Evolutionary conservation across 1,140 invertebrate species (phyloP), one percentile per base, ranked within the genome.

Genomic region (Arion vulgaris): DNA sequence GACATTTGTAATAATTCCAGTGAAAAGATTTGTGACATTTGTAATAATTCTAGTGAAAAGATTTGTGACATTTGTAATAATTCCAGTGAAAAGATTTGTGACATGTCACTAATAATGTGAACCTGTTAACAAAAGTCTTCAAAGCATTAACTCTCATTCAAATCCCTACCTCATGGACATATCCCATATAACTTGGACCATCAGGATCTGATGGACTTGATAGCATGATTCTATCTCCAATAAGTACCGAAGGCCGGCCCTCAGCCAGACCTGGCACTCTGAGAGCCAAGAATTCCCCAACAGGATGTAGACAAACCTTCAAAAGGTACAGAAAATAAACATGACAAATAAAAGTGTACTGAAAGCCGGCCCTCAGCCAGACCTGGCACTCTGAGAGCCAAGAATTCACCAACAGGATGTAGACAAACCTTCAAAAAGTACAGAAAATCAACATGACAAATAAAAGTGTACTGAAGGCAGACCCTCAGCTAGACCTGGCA

Each of bases 361-460:
- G 96, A 97, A 2, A 97, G 97, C 72, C 97, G 94, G 86, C 94
- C 95, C 91, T 98, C 97, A 74, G 94, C 93, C 19, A 98, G 92
- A 80, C 96, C 96, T 73, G 95, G 95, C 53, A 98, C 95, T 89
- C 95, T 93, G 76, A 98, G 90, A 23, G 93, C 92, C 11, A 98
- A 91, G 93, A 93, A 97, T 83, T 96, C 95, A 2, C 94, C 94
- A 83, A 91, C 93, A 13, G 88, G 92, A 15, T 93, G 93, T 51
- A 91, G 75, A 83, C 85, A 89, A 11, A 90, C 90, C 90, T 91
- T 83, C 2, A 23, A n/a, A 57, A 11, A 57, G 26, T 19, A 57
- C 53, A 57, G 26, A 57, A 15, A 15, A 5, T 45, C 5, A 45
- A 45, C 41, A 15, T 45, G 15, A 45, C 5, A 45, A 45, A n/a